Evolutionary conservation across 2,888 invertebrate species (phyloP), one percentile per base, ranked within the genome.

Genomic region (Scrobipalpa costella): DNA sequence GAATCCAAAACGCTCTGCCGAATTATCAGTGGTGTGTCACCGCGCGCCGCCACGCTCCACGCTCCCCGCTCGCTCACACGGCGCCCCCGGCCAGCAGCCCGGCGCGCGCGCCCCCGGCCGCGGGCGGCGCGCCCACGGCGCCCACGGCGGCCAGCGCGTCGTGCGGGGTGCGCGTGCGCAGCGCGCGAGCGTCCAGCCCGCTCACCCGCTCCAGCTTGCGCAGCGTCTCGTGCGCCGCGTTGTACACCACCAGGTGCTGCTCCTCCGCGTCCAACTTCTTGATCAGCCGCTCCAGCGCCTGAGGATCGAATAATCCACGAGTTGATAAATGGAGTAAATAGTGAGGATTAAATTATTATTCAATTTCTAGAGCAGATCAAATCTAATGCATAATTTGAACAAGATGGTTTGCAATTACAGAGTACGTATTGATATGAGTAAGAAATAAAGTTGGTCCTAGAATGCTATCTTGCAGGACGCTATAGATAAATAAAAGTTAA

Each of bases 231-330:
- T 69, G 67, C 2, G 79, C 69, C 63, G 85, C 90, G 73, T 83
- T 81, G 80, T 80, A 88, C 33, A 95, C 79, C 50, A 93, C 77
- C 49, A 95, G 76, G 70, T 85, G 83, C 64, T 92, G 92, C 5
- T 83, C 79, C n/a, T 84, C 80, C 21, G 80, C 83, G 50, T 92
- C 84, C 66, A 95, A 91, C 63, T 93, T 93, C 66, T 89, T 88
- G 6, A 92, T 81, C 8, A 95, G 75, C 0, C 92, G 90, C 66
- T 92, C 92, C 2, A 96, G 81, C 60, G 93, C 93, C 93, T 95
- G 88, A 7, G 78, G 79, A 64, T 44, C 13, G 13, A 17, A 49
- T 8, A 8, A 40, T 3, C 13, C 9, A 49, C 17, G 5, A 17
- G 2, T 49, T 49, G 8, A 13, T 8, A 17, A 49, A 8, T 17